Base-by-base conservation (phyloP, 2,797 vertebrate genomes). In the Spinus pinus region DNA sequence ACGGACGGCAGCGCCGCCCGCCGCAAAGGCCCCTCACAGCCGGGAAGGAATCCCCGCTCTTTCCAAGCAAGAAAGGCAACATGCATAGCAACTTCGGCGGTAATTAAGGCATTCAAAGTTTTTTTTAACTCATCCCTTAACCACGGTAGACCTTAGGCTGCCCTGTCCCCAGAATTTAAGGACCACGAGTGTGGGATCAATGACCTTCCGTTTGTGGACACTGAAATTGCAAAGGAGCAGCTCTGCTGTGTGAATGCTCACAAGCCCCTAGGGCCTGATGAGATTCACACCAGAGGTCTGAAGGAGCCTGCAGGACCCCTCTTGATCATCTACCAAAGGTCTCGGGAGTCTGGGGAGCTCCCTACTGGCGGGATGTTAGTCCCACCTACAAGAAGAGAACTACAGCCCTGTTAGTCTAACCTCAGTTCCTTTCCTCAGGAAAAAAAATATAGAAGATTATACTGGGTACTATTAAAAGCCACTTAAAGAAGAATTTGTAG, bases 1-100 rank as follows among this genome's bases (percentile, higher is more conserved):
- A 31, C 24, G 9, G n/a, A 11, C 37, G 14, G 11, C 47, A 2
- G 69, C 0, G 2, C 4, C 24, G 7, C 1, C 41, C 5, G 31
- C 21, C 2, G 50, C 44, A 0, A 22, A 18, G 60, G 21, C 3
- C 15, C 37, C 37, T 31, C 53, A 1, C 14, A 1, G 30, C 12
- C 30, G 6, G 49, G 28, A 4, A 23, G 21, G 16, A 7, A 30
- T 17, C 5, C 24, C 10, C 42, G 4, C 35, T 56, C 21, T 17
- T 56, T 30, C 30, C 42, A 3, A 41, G 24, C 4, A 2, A 6
- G 13, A 30, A 56, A 49, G 42, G 20, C 21, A 33, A 21, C 6
- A 30, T 11, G 16, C 42, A 3, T 8, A 30, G 42, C 20, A 37
- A 8, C 28, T 39, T n/a, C 46, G 11, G 46, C 9, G 1, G 19